These are phyloP conservation scores for Tupiocoris notatus DNA, from an alignment of 2,888 invertebrate genomes.

Conservation along the genomic window DNA sequence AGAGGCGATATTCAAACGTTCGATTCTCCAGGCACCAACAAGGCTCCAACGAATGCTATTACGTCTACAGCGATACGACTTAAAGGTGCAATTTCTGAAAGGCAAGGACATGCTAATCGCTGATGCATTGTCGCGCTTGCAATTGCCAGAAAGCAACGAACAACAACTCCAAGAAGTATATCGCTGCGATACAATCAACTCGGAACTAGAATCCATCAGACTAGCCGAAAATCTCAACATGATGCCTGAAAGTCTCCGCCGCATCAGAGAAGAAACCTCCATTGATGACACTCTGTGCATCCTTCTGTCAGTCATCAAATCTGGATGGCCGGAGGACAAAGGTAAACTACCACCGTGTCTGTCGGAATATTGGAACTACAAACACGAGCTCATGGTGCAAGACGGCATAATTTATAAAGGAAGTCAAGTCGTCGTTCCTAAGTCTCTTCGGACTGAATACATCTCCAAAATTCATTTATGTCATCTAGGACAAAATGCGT, in stretches of 20 bases:
- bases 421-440: constrained; percentile 14
- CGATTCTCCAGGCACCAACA: not conserved
- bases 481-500: not conserved
- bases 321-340: not conserved
- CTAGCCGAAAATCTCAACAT: constrained; percentile 1
- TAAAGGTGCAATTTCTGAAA: not conserved
- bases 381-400: constrained; percentile 5
- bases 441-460: not conserved
- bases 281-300: not conserved
- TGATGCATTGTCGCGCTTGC: constrained; percentile 1
- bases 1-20: not conserved
- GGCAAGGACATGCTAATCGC: constrained; percentile 2
- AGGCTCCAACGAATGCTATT: constrained; percentile 20
- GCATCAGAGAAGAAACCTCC: not conserved
- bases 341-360: not conserved
- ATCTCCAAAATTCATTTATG: not conserved
- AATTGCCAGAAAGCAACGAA: not conserved
- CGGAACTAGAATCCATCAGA: not conserved
- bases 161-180: not conserved
- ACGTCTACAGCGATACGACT: constrained; percentile 7
- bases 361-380: not conserved
- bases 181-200: not conserved
- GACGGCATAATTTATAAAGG: constrained; percentile 19
- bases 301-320: not conserved
- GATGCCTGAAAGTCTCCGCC: not conserved